Base-by-base conservation (phyloP, 2,888 invertebrate genomes). In the Masnerella sp. region DNA sequence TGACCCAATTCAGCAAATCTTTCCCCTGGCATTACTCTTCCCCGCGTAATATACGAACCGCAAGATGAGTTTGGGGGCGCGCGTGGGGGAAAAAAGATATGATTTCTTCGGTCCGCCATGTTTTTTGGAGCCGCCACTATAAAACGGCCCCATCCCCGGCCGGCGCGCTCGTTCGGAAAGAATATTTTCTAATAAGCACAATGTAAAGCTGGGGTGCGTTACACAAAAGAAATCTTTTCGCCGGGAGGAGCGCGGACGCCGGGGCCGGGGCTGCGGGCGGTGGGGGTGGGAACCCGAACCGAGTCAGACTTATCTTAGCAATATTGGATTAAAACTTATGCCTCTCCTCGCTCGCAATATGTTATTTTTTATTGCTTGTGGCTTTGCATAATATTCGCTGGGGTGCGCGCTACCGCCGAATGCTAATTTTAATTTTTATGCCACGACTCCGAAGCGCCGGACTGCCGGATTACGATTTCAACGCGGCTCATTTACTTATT, bases 241-340 rank as follows among this genome's bases (percentile, higher is more conserved):
- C 73, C 47, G 40, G 56, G 56, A 62, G 64, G 52, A 28, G 54
- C 51, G 54, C 51, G 68, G n/a, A n/a, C n/a, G n/a, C n/a, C 34
- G 42, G 54, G 64, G 49, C 36, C 45, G 56, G 59, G 61, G 38
- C 42, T 30, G 38, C 36, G 71, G 75, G 56, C 51, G 71, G 59
- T 70, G 77, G 67, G 76, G 75, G 64, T 28, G 68, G 30, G 52
- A 45, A 68, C 62, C 54, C 17, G 49, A 73, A 25, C 62, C 69
- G 36, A 64, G 75, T 76, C 77, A 75, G 85, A 87, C 84, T 87
- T 87, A 87, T 86, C 87, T 86, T 80, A 80, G 86, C 86, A 85
- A 86, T 87, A 87, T 87, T 87, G 87, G 87, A 87, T 87, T 87
- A 87, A 87, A 87, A 87, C 86, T 87, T 87, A 84, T 84, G 83